Conservation (phyloP, 2,888 invertebrate species). For the Perizoma flavofasciatum region DNA sequence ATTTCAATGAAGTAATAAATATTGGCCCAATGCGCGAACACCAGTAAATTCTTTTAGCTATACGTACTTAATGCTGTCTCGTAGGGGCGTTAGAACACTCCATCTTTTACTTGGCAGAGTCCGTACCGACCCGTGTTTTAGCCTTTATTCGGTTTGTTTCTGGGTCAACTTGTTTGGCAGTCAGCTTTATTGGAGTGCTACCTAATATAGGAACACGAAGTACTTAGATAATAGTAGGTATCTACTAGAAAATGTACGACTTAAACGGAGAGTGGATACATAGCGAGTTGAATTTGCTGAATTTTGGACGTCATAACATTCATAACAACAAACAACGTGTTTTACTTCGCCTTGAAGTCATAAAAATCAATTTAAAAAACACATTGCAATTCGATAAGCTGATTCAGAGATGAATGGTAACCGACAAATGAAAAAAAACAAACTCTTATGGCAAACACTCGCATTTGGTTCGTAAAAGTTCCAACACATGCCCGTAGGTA, state of each 20-base stretch:
- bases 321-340: no score
- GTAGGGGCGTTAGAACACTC: conserved; percentile 16
- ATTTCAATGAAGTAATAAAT: not conserved
- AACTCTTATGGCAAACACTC: no score
- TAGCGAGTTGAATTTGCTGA: conserved; percentile 4
- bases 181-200: conserved; percentile 29
- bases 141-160: conserved; percentile 31
- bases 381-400: no score
- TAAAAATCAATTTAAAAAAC: no score
- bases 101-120: conserved; percentile 27
- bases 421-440: no score
- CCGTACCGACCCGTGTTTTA: conserved; percentile 21
- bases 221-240: not conserved
- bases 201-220: conserved; percentile 16
- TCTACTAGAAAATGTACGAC: not conserved
- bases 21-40: conserved; percentile 3
- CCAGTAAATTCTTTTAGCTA: conserved; percentile 12
- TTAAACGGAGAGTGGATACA: conserved; percentile 1
- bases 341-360: no score
- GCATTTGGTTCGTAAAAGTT: no score
- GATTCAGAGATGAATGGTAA: no score
- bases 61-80: conserved; percentile 6
- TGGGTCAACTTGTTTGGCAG: conserved; percentile 32
- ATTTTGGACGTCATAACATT: no score
- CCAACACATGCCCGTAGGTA: no score